phyloP scores from a whole-genome alignment of 2,797 vertebrate species.

The Falco rusticolus region DNA sequence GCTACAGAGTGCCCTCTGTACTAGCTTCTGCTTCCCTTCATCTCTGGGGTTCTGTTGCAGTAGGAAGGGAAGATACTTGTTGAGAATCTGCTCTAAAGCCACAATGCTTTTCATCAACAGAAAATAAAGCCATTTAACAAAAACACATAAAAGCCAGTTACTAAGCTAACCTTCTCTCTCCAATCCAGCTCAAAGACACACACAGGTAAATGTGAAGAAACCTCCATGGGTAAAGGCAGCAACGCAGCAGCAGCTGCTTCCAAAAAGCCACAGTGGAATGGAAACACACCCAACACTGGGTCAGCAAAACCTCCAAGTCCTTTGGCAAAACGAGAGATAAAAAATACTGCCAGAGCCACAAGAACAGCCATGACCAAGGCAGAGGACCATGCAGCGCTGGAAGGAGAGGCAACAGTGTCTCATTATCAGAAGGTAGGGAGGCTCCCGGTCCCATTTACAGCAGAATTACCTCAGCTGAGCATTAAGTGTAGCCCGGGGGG shows the following conservation, averaged over 20 bases:
- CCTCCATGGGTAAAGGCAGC: not conserved
- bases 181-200: not conserved
- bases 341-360: accelerated
- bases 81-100: not conserved
- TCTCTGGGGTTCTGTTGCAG: not conserved
- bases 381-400: accelerated
- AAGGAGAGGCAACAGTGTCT: not conserved
- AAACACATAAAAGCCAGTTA: not conserved
- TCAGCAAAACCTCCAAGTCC: not conserved
- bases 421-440: conserved; percentile 54
- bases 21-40: not conserved
- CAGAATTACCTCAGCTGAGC: not conserved
- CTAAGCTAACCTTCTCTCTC: not conserved
- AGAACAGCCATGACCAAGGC: not conserved
- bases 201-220: not conserved
- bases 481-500: accelerated
- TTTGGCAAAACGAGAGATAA: not conserved
- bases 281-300: accelerated
- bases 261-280: not conserved
- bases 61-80: not conserved
- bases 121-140: not conserved
- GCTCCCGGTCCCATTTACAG: accelerated
- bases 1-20: accelerated
- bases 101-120: not conserved
- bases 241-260: not conserved